Evolutionary conservation across 2,888 invertebrate genomes (phyloP), one percentile per base, ranked within the genome.

Genomic region (Himalopsyche tibetana): DNA sequence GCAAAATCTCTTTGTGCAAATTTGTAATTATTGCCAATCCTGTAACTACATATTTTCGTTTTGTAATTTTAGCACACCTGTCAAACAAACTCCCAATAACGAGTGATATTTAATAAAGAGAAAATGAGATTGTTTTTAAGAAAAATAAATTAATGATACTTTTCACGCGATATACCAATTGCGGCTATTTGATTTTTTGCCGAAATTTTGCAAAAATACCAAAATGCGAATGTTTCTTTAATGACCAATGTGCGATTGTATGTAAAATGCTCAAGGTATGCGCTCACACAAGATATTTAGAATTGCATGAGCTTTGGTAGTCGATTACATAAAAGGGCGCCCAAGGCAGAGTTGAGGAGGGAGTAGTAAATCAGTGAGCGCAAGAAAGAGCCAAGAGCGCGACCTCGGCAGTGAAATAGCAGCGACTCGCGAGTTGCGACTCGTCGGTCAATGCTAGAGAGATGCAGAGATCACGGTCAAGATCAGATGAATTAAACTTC

Each of bases 281-380:
- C 19, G 74, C 28, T 74, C 28, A 38, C 12, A 74, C 36, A 74
- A 36, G 36, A 51, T 2, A 51, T 51, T 51, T 15, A 51, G 51
- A 74, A 74, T 74, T 36, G 74, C 74, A 74, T 74, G 74, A 74
- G 74, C 74, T 74, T 74, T 74, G 74, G 74, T 74, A 74, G 83
- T 56, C 55, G 82, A 82, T 83, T 83, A 83, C 83, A 83, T 83
- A 83, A 83, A 83, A 84, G 81, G 74, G 82, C 56, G 55, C 85
- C 36, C 74, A 38, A 55, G 83, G 85, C 63, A 56, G 79, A 84
- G 85, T 86, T 79, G 83, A 56, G 79, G 80, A 36, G 45, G 82
- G 38, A 74, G 84, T 40, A 79, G 86, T 88, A 85, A 84, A 84
- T 42, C 84, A 84, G 80, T 63, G 55, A 55, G 74, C 79, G 51